A percentile compares a stretch with the other conserved stretches of the same genome.
phyloP scores from a whole-genome alignment of 2,888 invertebrate genomes.

The Tridacna crocea region DNA sequence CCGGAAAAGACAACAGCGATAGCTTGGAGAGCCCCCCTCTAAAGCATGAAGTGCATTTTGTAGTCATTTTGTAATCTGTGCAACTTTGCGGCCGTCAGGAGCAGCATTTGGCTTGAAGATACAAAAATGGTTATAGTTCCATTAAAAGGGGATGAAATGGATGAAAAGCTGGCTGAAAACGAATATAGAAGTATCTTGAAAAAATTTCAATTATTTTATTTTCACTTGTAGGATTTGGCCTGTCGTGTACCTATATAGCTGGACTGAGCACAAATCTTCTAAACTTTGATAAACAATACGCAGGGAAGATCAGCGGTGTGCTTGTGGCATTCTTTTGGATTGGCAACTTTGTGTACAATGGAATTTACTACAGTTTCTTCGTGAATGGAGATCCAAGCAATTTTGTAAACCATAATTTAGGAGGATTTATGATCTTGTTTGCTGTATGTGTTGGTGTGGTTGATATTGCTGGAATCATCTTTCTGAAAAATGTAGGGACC shows the following conservation, averaged over 20 bases:
- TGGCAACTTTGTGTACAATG: background rate
- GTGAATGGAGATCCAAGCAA: background rate
- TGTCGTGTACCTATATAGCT: background rate
- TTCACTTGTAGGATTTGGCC: background rate
- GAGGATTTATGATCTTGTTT: background rate
- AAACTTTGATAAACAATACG: background rate
- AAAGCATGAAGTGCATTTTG: no score
- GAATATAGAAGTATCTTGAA: no score
- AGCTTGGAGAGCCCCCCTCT: no score
- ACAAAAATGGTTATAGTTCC: no score
- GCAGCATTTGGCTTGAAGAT: no score
- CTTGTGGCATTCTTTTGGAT: background rate
- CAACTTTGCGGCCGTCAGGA: no score
- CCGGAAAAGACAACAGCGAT: no score
- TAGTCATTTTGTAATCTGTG: no score
- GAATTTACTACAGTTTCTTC: background rate
- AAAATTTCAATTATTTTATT: no score
- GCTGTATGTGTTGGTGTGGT: background rate
- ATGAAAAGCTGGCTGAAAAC: no score
- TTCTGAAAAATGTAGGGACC: no score
- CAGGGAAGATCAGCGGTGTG: background rate
- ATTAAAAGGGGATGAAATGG: no score
- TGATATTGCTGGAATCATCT: background rate
- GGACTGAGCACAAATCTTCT: background rate
- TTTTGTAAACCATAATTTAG: background rate